Evolutionary conservation across 2,888 invertebrate genomes (phyloP).

Genomic region (Acronicta aceris): DNA sequence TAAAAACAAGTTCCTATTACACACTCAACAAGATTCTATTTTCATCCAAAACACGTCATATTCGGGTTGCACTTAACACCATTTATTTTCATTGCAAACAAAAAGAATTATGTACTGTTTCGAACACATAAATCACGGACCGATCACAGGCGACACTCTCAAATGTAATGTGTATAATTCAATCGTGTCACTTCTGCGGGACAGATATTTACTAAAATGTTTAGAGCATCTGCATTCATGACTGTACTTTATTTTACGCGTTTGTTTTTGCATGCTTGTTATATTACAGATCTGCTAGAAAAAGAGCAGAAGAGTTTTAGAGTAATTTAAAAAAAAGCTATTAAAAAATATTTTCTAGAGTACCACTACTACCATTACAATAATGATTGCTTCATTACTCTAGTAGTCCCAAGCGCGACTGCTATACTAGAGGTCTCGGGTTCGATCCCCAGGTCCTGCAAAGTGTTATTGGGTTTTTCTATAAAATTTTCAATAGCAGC

Average conservation of each 20-base stretch:
- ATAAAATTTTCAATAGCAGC: too few species aligned
- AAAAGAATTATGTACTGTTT: constrained; percentile 21
- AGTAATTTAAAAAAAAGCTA: too few species aligned
- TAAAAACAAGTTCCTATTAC: background rate
- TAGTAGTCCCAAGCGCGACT: too few species aligned
- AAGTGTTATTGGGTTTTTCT: too few species aligned
- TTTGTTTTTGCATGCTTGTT: constrained; percentile 2
- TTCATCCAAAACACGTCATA: constrained; percentile 30
- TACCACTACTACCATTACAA: too few species aligned
- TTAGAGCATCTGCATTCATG: constrained; percentile 6
- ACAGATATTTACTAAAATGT: constrained; percentile 38
- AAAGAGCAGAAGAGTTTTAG: background rate
- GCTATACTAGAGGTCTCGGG: too few species aligned
- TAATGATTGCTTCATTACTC: too few species aligned
- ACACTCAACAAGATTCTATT: constrained; percentile 23
- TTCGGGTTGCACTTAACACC: constrained; percentile 18
- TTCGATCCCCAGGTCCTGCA: too few species aligned
- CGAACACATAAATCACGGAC: constrained; percentile 45
- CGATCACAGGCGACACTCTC: constrained; percentile 42
- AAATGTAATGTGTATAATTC: constrained; percentile 50
- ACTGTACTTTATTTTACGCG: background rate
- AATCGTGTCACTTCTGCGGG: constrained; percentile 40
- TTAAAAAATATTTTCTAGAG: too few species aligned
- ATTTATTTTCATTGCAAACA: constrained; percentile 33
- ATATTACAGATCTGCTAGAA: background rate